phyloP scores from a whole-genome alignment of 2,113 vertebrate species.

The Steatornis caripensis region DNA sequence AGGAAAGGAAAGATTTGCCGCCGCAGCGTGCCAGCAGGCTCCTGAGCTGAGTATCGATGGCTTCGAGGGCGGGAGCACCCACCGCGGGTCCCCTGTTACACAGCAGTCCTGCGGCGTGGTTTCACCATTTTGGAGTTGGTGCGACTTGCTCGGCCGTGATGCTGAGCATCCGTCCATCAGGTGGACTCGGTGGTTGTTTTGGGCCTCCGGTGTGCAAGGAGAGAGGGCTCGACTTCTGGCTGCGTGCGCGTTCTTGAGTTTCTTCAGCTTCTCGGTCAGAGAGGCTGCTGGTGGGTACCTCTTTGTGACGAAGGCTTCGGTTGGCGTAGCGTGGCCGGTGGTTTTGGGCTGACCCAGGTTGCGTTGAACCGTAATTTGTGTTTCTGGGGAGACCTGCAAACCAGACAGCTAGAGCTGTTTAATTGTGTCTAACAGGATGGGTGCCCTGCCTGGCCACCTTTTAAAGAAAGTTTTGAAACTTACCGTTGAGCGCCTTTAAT shows the following conservation, averaged over 20 bases:
- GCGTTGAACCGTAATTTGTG: background rate
- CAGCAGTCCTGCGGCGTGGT: background rate
- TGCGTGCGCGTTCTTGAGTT: background rate
- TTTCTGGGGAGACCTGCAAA: background rate
- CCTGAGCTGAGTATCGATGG: background rate
- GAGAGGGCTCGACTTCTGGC: accelerated
- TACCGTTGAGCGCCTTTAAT: background rate
- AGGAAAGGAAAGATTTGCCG: background rate
- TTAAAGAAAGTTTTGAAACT: background rate
- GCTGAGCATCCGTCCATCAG: background rate
- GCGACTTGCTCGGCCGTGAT: background rate
- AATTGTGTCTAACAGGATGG: background rate
- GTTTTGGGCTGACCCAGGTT: background rate
- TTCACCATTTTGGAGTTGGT: background rate
- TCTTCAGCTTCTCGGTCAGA: background rate
- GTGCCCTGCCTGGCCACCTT: background rate
- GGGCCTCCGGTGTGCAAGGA: background rate
- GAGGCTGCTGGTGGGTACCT: background rate
- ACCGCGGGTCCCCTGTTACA: accelerated
- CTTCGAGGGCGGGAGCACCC: background rate
- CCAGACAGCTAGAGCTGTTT: background rate
- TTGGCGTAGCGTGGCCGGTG: background rate
- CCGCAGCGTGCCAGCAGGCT: background rate
- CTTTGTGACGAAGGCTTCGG: background rate
- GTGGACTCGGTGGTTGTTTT: background rate